Percentiles rank a stretch among this genome's conserved stretches.
Conservation (phyloP, 2,113 vertebrate species). For the Clarias gariepinus region DNA sequence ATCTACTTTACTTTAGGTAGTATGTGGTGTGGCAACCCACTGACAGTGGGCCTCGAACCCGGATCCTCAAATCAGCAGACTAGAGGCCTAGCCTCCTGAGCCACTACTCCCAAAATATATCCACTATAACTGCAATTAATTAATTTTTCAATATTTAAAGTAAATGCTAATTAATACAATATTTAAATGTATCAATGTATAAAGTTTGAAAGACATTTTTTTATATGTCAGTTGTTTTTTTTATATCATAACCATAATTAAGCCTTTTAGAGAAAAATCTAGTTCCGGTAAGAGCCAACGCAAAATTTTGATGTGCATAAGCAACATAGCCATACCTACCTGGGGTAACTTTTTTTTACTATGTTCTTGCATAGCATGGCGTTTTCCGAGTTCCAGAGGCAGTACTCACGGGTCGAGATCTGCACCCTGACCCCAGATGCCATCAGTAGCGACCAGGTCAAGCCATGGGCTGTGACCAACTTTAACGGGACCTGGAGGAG, state of each 20-base stretch:
- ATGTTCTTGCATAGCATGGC: constrained; percentile 78
- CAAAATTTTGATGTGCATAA: too few relatives aligned
- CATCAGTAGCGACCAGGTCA: constrained; percentile 76
- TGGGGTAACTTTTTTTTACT: neutral
- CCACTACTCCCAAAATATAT: too few relatives aligned
- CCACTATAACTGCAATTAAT: too few relatives aligned
- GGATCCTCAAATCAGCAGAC: too few relatives aligned
- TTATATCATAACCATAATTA: neutral
- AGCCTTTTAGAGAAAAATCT: neutral
- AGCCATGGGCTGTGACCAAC: constrained; percentile 88
- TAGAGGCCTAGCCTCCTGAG: too few relatives aligned
- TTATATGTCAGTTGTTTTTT: neutral
- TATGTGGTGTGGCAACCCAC: too few relatives aligned
- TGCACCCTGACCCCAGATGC: constrained; percentile 93
- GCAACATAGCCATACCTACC: neutral
- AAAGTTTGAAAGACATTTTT: too few relatives aligned
- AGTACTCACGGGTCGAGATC: constrained; percentile 91
- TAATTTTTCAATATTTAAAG: too few relatives aligned
- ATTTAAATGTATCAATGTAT: too few relatives aligned
- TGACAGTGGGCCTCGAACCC: too few relatives aligned
- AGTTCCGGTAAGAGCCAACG: neutral
- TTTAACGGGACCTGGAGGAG: constrained; percentile 86
- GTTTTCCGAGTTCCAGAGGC: constrained; percentile 80
- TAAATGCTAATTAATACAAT: too few relatives aligned
- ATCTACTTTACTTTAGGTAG: too few relatives aligned